Evolutionary conservation across 1,140 invertebrate species (phyloP).

Genomic region (Cyphomyrmex costatus): DNA sequence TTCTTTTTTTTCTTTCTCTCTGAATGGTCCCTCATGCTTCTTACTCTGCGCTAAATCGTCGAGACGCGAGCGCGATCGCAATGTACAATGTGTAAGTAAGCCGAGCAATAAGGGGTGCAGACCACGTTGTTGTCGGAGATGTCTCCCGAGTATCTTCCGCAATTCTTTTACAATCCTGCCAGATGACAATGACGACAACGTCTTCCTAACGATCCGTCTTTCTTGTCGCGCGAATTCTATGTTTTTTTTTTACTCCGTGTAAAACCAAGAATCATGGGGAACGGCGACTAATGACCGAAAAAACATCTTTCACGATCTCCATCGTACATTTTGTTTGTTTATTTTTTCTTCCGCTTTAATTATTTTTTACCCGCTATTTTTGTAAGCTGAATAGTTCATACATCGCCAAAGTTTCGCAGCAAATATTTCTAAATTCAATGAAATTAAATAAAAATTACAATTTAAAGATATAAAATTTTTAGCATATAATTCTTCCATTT

Average conservation of each 20-base stretch:
- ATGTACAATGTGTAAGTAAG: slow-evolving; percentile 12
- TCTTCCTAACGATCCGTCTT: slow-evolving; percentile 64
- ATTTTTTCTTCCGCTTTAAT: slow-evolving; percentile 21
- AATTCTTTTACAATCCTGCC: slow-evolving; percentile 43
- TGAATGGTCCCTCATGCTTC: not conserved
- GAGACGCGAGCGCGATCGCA: slow-evolving; percentile 6
- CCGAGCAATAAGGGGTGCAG: not conserved
- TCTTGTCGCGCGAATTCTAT: slow-evolving; percentile 24
- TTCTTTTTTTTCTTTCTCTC: not conserved
- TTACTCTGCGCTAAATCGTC: slow-evolving; percentile 52
- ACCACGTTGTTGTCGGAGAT: slow-evolving; percentile 20
- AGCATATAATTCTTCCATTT: not conserved
- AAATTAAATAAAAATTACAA: not conserved
- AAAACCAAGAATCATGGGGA: slow-evolving; percentile 9
- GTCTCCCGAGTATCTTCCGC: not conserved
- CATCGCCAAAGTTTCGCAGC: not conserved
- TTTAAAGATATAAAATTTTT: not conserved
- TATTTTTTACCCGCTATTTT: slow-evolving; percentile 4
- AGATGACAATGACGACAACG: slow-evolving; percentile 32
- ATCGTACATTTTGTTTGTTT: slow-evolving; percentile 35
- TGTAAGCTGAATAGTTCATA: not conserved
- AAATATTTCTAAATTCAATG: not conserved
- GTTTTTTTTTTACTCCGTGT: slow-evolving; percentile 15
- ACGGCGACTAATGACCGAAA: slow-evolving; percentile 72
- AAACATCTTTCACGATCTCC: slow-evolving; percentile 57